phyloP scores from a whole-genome alignment of 1,140 invertebrate species.

The Hesperophylax magnus region DNA sequence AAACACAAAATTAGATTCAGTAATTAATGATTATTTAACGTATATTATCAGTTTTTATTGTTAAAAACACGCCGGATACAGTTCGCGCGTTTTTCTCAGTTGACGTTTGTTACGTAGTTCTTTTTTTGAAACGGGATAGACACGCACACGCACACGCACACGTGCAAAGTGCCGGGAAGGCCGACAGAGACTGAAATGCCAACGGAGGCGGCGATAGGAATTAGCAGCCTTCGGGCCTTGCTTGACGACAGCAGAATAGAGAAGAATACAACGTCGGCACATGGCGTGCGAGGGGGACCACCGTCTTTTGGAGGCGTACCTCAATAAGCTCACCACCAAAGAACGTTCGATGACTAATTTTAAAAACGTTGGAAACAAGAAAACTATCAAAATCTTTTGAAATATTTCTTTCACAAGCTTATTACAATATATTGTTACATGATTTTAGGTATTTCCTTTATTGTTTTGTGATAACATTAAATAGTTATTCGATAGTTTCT shows the following conservation, averaged over 20 bases:
- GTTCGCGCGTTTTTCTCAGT: constrained; percentile 40
- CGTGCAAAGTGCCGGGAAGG: constrained; percentile 30
- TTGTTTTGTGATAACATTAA: too few species aligned
- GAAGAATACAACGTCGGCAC: constrained; percentile 52
- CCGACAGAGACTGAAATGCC: constrained; percentile 45
- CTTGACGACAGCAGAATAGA: constrained; percentile 50
- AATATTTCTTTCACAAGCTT: neutral
- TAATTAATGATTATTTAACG: too few species aligned
- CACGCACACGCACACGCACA: constrained; percentile 28
- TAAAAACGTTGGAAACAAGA: constrained; percentile 7
- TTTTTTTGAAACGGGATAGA: constrained; percentile 12
- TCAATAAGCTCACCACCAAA: constrained; percentile 2
- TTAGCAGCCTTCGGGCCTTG: constrained; percentile 39
- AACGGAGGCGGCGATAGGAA: constrained; percentile 47
- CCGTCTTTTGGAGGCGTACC: constrained; percentile 51
- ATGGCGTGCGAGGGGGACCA: constrained; percentile 53
- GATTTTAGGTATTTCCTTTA: too few species aligned
- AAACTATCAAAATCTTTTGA: neutral
- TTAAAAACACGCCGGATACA: neutral
- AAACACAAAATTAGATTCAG: too few species aligned
- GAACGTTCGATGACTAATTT: constrained; percentile 1
- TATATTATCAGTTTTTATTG: too few species aligned
- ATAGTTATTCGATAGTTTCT: neutral
- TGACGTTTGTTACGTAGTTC: constrained; percentile 38
- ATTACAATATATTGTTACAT: neutral